These are phyloP conservation scores for Anseranas semipalmata DNA, from an alignment of 2,113 vertebrate genomes.

Conservation along the genomic window DNA sequence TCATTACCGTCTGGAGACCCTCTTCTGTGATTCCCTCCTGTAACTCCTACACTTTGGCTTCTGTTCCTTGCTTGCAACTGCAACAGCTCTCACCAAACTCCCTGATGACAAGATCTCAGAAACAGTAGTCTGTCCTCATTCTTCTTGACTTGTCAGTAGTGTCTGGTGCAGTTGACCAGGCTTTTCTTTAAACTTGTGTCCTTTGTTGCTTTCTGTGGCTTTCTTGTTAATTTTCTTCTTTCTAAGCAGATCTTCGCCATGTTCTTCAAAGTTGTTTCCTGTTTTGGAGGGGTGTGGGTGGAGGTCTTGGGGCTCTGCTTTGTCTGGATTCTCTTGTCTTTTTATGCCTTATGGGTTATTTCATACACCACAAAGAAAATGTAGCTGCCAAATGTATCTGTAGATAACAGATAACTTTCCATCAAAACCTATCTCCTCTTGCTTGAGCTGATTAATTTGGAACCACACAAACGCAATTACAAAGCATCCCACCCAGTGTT, in stretches of 20 bases:
- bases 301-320: not conserved
- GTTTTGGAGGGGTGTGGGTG: not conserved
- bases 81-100: slow-evolving; percentile 52
- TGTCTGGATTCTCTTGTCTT: not conserved
- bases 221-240: not conserved
- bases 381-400: not conserved
- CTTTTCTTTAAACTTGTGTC: not conserved
- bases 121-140: slow-evolving; percentile 61
- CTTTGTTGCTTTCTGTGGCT: not conserved
- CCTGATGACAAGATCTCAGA: slow-evolving; percentile 47
- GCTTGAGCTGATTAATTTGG: not conserved
- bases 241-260: not conserved
- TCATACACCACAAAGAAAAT: not conserved
- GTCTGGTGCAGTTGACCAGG: slow-evolving; percentile 14
- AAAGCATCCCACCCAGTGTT: not conserved
- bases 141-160: slow-evolving; percentile 45
- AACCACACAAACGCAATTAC: not conserved
- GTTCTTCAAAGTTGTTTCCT: not conserved
- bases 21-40: slow-evolving; percentile 33
- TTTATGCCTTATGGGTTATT: not conserved
- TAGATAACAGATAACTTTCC: not conserved
- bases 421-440: not conserved
- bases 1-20: slow-evolving; percentile 55
- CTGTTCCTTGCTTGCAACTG: slow-evolving; percentile 49
- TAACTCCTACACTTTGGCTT: slow-evolving; percentile 61